phyloP scores from a whole-genome alignment of 2,888 invertebrate species.

The Rapana venosa region DNA sequence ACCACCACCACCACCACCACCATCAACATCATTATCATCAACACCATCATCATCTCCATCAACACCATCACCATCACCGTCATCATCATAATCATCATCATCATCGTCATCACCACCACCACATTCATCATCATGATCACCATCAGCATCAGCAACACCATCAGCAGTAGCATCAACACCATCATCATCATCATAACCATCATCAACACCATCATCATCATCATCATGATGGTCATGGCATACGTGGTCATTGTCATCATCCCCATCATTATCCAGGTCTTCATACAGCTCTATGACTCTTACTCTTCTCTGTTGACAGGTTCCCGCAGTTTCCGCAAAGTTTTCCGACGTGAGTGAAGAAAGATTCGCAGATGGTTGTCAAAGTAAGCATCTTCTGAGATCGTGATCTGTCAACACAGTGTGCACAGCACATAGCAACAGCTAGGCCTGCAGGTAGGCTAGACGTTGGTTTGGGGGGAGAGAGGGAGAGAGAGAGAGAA shows the following conservation, averaged over 20 bases:
- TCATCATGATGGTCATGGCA: neutral
- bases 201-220: neutral
- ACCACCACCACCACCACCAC: too few species aligned
- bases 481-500: neutral
- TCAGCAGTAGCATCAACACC: too few species aligned
- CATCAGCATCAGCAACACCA: neutral
- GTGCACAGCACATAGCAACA: neutral
- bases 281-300: neutral
- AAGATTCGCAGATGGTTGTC: conserved; percentile 8
- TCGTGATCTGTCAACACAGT: neutral
- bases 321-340: neutral
- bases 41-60: too few species aligned
- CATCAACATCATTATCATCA: too few species aligned
- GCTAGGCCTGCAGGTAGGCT: neutral
- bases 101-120: neutral
- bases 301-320: conserved; percentile 25
- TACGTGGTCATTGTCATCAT: neutral
- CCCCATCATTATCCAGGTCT: neutral
- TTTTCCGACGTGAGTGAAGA: neutral
- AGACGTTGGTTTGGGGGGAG: neutral
- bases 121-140: neutral
- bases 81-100: neutral
- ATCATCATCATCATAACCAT: neutral
- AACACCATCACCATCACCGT: too few species aligned
- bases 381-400: neutral